Base-by-base conservation (phyloP, 1,140 invertebrate genomes). In the Galendromus occidentalis region DNA sequence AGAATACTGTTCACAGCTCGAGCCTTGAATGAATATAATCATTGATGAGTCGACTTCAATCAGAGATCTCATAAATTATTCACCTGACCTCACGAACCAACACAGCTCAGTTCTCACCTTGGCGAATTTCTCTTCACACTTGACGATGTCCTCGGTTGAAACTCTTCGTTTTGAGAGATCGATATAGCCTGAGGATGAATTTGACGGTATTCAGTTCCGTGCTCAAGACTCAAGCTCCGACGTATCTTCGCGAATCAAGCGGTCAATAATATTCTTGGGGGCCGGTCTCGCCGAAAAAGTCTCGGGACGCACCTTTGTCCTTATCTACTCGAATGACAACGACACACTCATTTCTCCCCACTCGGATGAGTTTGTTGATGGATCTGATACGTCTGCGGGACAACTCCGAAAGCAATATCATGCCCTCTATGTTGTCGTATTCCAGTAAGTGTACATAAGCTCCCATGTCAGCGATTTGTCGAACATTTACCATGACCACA, bases 321-420 rank as follows among this genome's bases (percentile, higher is more conserved):
- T 96, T 95, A 74, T 99, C 95, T 7, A 99, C 96, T 79, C 96
- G 83, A 75, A 99, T 98, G 42, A 99, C 96, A 59, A 98, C 93
- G 39, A 98, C 95, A 66, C 94, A 95, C 79, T 99, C 96, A 67
- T 87, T 97, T 79, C 97, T 88, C 39, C 95, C 96, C 51, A 99
- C 92, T 70, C 94, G 82, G 75, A 99, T 98, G 65, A 99, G 80
- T 83, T 98, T 99, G 78, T 98, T 99, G 70, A 99, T 98, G 44
- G 95, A 98, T 69, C 96, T 82, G 71, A 99, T 99, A 82, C 96
- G 88, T 79, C 95, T 82, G 73, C 96, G 82, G 4, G 94, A 98
- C 76, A 99, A 81, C 79, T 99, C 96, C 22, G 92, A 97, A 5
- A 82, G 74, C 66, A 81, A 70, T 51, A 81, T 81, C 81, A 81